These are phyloP conservation scores for Eptesicus fuscus DNA, from an alignment of 2,113 vertebrate species.

Conservation along the genomic window DNA sequence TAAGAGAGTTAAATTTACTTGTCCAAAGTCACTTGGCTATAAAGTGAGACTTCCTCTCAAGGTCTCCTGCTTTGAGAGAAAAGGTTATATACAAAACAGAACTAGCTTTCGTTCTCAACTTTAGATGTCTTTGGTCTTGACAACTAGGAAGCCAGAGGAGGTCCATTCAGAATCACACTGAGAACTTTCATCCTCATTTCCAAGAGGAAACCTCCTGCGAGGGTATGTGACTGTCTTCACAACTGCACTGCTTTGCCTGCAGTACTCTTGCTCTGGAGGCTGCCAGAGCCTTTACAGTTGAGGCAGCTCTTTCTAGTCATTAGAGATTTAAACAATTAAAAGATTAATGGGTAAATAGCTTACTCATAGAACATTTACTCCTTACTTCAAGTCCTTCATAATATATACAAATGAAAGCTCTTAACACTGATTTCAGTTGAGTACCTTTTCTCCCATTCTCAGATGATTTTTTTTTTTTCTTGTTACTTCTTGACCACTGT, in stretches of 20 bases:
- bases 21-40: background rate
- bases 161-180: background rate
- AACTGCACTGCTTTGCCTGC: background rate
- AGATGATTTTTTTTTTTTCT: background rate
- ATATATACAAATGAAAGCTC: background rate
- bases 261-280: background rate
- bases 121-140: background rate
- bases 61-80: background rate
- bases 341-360: background rate
- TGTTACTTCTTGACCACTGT: background rate
- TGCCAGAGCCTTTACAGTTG: background rate
- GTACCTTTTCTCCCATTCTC: background rate
- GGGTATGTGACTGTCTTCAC: background rate
- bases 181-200: background rate
- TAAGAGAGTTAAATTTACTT: background rate
- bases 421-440: background rate
- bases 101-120: background rate
- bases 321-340: background rate
- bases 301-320: background rate
- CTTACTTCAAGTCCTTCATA: background rate
- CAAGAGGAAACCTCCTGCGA: background rate
- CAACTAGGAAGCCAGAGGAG: background rate
- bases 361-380: background rate
- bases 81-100: background rate
- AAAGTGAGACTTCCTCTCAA: background rate